Percentiles rank a stretch among this genome's conserved stretches.
phyloP scores from a whole-genome alignment of 30 jellyfish, hydroid and myxozoan species.

The Hydractinia symbiolongicarpus region DNA sequence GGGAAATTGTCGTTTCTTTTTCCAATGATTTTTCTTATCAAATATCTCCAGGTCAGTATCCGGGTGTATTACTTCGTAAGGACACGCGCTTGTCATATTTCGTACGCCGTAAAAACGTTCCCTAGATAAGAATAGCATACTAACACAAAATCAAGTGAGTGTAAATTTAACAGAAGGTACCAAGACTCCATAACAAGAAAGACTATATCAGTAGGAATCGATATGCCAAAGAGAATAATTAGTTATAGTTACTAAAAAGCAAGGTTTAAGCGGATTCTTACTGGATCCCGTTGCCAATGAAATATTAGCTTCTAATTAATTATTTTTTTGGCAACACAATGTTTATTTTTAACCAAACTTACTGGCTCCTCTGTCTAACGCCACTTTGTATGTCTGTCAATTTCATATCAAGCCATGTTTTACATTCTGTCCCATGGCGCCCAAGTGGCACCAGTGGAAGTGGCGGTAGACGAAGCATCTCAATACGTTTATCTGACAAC shows the following conservation, averaged over 20 bases:
- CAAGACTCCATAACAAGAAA: too few relatives aligned
- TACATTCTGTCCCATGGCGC: slow-evolving; percentile 73
- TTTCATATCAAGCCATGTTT: slow-evolving; percentile 58
- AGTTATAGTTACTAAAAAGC: neutral
- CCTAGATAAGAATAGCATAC: neutral
- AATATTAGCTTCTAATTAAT: neutral
- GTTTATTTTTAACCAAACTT: slow-evolving; percentile 19
- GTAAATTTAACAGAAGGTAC: too few relatives aligned
- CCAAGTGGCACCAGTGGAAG: slow-evolving; percentile 86
- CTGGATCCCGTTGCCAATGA: neutral
- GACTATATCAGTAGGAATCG: too few relatives aligned
- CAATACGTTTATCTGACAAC: slow-evolving; percentile 38
- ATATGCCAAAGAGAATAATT: too few relatives aligned
- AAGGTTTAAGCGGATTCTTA: neutral
- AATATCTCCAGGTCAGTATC: neutral
- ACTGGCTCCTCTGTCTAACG: slow-evolving; percentile 71
- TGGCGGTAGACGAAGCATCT: slow-evolving; percentile 63
- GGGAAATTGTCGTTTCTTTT: slow-evolving; percentile 6
- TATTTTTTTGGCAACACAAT: neutral
- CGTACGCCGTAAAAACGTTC: slow-evolving; percentile 22
- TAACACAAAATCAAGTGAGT: too few relatives aligned
- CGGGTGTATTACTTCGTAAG: neutral
- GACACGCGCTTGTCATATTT: neutral
- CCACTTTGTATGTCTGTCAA: slow-evolving; percentile 65
- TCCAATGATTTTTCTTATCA: neutral